phyloP scores from a whole-genome alignment of 2,888 invertebrate genomes.

The Cyaniris semiargus region DNA sequence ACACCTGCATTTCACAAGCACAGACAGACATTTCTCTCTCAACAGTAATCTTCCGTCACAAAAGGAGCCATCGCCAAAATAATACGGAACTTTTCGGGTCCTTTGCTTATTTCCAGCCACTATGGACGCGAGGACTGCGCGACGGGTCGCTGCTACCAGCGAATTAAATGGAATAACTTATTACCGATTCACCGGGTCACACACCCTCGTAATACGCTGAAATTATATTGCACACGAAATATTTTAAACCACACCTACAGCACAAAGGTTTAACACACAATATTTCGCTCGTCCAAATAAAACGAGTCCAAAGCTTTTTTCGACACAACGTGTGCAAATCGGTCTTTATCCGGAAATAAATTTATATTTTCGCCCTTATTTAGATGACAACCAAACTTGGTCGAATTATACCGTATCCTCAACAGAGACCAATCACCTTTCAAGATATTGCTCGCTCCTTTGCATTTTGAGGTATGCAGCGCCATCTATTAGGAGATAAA shows the following conservation, averaged over 20 bases:
- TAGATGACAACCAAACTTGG: conserved; percentile 55
- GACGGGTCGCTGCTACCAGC: conserved; percentile 46
- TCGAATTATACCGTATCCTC: conserved; percentile 54
- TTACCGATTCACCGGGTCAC: conserved; percentile 42
- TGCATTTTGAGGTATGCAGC: conserved; percentile 37
- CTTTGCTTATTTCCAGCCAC: conserved; percentile 67
- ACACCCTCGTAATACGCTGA: conserved; percentile 40
- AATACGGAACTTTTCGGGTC: conserved; percentile 60
- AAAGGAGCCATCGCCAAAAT: conserved; percentile 75
- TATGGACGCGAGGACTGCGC: conserved; percentile 68
- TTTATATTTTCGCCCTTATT: conserved; percentile 58
- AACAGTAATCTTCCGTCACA: conserved; percentile 61
- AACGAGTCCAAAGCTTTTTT: conserved; percentile 39
- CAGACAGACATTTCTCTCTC: conserved; percentile 65
- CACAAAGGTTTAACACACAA: conserved; percentile 41
- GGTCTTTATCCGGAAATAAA: conserved; percentile 50
- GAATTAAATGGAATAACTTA: conserved; percentile 46
- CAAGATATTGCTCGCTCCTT: conserved; percentile 41
- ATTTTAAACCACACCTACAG: conserved; percentile 39
- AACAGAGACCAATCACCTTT: conserved; percentile 55
- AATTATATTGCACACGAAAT: conserved; percentile 38
- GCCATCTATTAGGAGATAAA: conserved; percentile 38
- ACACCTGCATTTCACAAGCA: conserved; percentile 73
- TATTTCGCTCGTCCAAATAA: conserved; percentile 41
- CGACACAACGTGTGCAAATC: conserved; percentile 48